phyloP scores from a whole-genome alignment of 2,888 invertebrate species.

The Pristionchus exspectatus region DNA sequence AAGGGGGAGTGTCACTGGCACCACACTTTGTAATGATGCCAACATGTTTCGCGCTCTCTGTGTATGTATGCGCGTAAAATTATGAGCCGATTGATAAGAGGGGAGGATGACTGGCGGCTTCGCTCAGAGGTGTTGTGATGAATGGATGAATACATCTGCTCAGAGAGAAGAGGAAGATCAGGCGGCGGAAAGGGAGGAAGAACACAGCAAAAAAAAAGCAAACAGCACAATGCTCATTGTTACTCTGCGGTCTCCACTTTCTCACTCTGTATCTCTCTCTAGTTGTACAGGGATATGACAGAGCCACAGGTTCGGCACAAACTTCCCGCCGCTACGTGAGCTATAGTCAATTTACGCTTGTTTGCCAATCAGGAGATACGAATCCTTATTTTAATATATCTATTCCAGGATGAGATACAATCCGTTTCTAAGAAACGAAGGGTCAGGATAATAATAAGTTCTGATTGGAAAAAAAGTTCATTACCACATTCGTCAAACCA shows the following conservation, averaged over 20 bases:
- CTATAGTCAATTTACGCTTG: neutral
- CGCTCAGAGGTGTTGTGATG: slow-evolving; percentile 26
- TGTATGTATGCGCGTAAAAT: slow-evolving; percentile 23
- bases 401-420: neutral
- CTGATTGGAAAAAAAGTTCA: neutral
- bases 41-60: neutral
- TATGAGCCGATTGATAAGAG: slow-evolving; percentile 17
- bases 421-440: neutral
- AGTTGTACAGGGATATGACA: neutral
- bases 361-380: neutral
- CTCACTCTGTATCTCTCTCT: slow-evolving; percentile 29
- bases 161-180: neutral
- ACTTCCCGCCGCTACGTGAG: neutral
- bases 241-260: neutral
- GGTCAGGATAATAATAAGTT: neutral
- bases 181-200: neutral
- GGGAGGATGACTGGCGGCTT: neutral
- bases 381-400: neutral
- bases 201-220: slow-evolving; percentile 4
- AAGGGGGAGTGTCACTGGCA: neutral
- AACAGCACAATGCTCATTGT: slow-evolving; percentile 45
- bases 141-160: slow-evolving; percentile 19
- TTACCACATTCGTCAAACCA: neutral
- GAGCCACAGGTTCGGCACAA: neutral
- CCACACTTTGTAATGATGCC: slow-evolving; percentile 7